phyloP scores from a whole-genome alignment of 2,888 invertebrate species.

The Eueremaeus valkanovi region DNA sequence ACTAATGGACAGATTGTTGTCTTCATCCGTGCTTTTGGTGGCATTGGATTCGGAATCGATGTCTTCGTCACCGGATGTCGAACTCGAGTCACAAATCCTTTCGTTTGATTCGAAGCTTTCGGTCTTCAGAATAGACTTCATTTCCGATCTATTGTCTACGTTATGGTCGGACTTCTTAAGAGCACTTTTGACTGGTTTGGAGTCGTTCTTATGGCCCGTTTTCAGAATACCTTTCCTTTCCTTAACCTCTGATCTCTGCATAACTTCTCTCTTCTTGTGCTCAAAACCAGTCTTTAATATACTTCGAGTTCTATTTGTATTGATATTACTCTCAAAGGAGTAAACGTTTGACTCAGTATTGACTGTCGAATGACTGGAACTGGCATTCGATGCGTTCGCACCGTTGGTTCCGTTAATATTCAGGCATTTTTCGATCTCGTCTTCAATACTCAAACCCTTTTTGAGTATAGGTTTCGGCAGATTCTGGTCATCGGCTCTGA shows the following conservation, averaged over 20 bases:
- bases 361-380: not conserved
- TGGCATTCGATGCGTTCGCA: not conserved
- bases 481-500: not conserved
- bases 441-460: slow-evolving; percentile 35
- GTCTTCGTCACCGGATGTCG: not conserved
- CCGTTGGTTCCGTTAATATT: slow-evolving; percentile 2
- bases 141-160: not conserved
- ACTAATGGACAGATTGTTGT: too few relatives aligned
- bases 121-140: slow-evolving; percentile 6
- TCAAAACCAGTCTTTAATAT: slow-evolving; percentile 19
- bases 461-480: slow-evolving; percentile 39
- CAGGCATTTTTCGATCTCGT: slow-evolving; percentile 7
- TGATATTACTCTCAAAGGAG: not conserved
- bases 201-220: slow-evolving; percentile 30
- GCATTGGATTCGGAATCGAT: not conserved
- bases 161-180: slow-evolving; percentile 33
- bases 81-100: slow-evolving; percentile 2
- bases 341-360: not conserved
- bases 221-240: slow-evolving; percentile 39
- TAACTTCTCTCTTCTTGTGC: not conserved
- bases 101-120: slow-evolving; percentile 26
- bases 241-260: not conserved
- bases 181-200: slow-evolving; percentile 34
- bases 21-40: not conserved
- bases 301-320: slow-evolving; percentile 18